Evolutionary conservation across 2,888 invertebrate genomes (phyloP).

Genomic region (Dasypolia templi): DNA sequence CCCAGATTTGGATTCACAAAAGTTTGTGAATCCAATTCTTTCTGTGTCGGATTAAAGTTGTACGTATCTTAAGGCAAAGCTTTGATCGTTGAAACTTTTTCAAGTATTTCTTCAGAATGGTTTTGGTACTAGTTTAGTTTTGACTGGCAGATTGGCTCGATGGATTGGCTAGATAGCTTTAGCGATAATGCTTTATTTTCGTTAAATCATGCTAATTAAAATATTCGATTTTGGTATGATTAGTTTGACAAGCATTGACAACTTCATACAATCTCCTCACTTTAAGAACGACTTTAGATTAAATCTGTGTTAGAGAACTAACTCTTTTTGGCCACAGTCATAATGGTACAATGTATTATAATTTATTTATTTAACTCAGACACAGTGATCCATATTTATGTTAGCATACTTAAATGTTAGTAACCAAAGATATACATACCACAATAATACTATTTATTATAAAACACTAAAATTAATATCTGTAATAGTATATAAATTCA

Average conservation of each 20-base stretch:
- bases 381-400: too few relatives aligned
- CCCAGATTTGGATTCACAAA: conserved; percentile 13
- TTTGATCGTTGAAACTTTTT: conserved; percentile 39
- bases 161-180: neutral
- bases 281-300: neutral
- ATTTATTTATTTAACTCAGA: too few relatives aligned
- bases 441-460: too few relatives aligned
- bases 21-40: conserved; percentile 38
- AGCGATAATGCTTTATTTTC: neutral
- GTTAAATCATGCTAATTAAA: neutral
- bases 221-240: neutral
- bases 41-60: conserved; percentile 20
- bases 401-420: too few relatives aligned
- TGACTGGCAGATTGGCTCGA: neutral
- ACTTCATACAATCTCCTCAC: neutral
- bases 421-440: too few relatives aligned
- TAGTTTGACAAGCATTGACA: neutral
- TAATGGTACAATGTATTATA: conserved; percentile 7
- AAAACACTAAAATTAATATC: too few relatives aligned
- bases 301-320: conserved; percentile 3
- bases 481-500: too few relatives aligned
- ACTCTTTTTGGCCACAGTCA: neutral
- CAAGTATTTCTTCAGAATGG: conserved; percentile 23
- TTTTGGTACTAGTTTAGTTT: conserved; percentile 12
- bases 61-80: conserved; percentile 23